Percentiles rank a stretch among this genome's conserved stretches.
These are phyloP conservation scores for Urocynchramus pylzowi DNA, from an alignment of 2,113 vertebrate genomes.

Conservation along the genomic window DNA sequence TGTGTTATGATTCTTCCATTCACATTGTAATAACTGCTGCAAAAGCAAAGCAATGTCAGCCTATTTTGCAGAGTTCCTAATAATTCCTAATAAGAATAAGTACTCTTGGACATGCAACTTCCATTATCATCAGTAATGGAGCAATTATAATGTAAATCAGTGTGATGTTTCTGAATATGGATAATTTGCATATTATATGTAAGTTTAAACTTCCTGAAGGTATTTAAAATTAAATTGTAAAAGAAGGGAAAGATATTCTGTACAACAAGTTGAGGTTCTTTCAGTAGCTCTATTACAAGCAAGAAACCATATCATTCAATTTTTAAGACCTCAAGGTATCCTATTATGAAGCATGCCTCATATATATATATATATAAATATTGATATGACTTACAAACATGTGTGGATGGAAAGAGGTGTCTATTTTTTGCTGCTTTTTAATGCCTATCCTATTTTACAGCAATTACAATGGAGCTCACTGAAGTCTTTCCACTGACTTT, in stretches of 20 bases:
- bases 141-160: conserved; percentile 15
- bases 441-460: not conserved
- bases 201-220: conserved; percentile 17
- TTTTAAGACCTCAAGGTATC: not conserved
- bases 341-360: not conserved
- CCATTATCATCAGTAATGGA: conserved; percentile 16
- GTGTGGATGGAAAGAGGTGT: not conserved
- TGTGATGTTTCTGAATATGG: not conserved
- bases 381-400: not conserved
- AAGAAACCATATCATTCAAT: not conserved
- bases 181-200: conserved; percentile 23
- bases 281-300: not conserved
- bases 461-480: not conserved
- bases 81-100: not conserved
- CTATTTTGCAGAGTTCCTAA: not conserved
- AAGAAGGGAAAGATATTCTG: not conserved
- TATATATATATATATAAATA: not conserved
- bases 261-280: not conserved
- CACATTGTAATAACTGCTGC: not conserved
- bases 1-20: not conserved
- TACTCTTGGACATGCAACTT: not conserved
- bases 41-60: not conserved
- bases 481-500: not conserved
- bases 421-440: not conserved
- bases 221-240: conserved; percentile 50